These are phyloP conservation scores for Chrysaora quinquecirrha DNA, from an alignment of 30 jellyfish, hydroid and myxozoan species.

Conservation along the genomic window DNA sequence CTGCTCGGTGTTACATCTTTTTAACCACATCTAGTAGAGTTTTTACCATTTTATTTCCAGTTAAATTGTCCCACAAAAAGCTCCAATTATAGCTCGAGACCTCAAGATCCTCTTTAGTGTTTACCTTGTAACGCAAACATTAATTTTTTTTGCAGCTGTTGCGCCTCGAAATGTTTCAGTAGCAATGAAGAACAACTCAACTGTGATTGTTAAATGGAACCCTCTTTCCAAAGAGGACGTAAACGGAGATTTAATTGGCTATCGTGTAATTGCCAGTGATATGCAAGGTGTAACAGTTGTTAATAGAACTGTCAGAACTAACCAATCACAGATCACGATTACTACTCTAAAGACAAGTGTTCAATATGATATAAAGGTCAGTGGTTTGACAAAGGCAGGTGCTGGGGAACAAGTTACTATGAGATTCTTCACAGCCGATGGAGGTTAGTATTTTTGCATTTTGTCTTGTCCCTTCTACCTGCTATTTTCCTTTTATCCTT, in stretches of 20 bases:
- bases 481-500: no score
- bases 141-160: slow-evolving; percentile 27
- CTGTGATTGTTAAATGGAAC: slow-evolving; percentile 42
- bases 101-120: no score
- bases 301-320: slow-evolving; percentile 34
- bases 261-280: slow-evolving; percentile 16
- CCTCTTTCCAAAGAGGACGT: slow-evolving; percentile 18
- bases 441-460: slow-evolving; percentile 40
- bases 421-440: slow-evolving; percentile 64
- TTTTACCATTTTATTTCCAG: no score
- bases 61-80: no score
- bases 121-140: no score
- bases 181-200: slow-evolving; percentile 21
- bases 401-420: slow-evolving; percentile 40
- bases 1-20: no score
- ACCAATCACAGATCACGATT: slow-evolving; percentile 7
- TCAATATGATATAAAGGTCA: slow-evolving; percentile 38
- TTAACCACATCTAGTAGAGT: no score
- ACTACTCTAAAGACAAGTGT: slow-evolving; percentile 12
- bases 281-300: slow-evolving; percentile 3
- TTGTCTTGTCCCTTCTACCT: no score
- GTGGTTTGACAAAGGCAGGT: slow-evolving; percentile 52
- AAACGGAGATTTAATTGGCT: slow-evolving; percentile 51
- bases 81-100: no score
- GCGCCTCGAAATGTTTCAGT: slow-evolving; percentile 48